These are phyloP conservation scores for Megastigmus dorsalis DNA, from an alignment of 2,888 invertebrate genomes.

Conservation along the genomic window DNA sequence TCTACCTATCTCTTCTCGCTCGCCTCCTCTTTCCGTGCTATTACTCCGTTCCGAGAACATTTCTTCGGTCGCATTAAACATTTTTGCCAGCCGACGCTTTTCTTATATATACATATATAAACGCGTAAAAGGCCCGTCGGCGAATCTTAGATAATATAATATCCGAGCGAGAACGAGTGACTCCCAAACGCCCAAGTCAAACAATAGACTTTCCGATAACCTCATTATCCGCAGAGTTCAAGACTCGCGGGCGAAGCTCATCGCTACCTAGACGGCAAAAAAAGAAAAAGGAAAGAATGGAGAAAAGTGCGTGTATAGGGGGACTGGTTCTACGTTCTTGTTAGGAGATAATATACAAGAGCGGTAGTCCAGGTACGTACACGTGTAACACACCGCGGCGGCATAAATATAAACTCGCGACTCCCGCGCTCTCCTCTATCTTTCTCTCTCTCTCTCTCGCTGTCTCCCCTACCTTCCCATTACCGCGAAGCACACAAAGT, in stretches of 20 bases:
- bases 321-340: too few relatives aligned
- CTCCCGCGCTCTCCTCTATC: background rate
- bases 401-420: slow-evolving; percentile 16
- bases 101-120: background rate
- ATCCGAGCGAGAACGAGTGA: too few relatives aligned
- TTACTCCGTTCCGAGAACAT: slow-evolving; percentile 20
- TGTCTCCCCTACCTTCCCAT: background rate
- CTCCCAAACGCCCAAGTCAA: background rate
- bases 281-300: background rate
- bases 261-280: too few relatives aligned
- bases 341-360: slow-evolving; percentile 39
- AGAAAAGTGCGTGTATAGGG: background rate
- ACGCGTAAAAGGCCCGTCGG: too few relatives aligned
- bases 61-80: slow-evolving; percentile 13
- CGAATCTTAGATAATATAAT: too few relatives aligned
- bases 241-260: too few relatives aligned
- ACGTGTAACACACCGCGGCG: background rate
- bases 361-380: background rate
- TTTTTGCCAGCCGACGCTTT: background rate
- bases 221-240: too few relatives aligned
- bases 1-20: background rate
- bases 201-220: too few relatives aligned
- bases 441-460: background rate
- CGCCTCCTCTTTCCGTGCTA: background rate
- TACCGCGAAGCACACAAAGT: background rate